Conservation (phyloP, 2,113 vertebrate genomes). For the Halichoerus grypus region DNA sequence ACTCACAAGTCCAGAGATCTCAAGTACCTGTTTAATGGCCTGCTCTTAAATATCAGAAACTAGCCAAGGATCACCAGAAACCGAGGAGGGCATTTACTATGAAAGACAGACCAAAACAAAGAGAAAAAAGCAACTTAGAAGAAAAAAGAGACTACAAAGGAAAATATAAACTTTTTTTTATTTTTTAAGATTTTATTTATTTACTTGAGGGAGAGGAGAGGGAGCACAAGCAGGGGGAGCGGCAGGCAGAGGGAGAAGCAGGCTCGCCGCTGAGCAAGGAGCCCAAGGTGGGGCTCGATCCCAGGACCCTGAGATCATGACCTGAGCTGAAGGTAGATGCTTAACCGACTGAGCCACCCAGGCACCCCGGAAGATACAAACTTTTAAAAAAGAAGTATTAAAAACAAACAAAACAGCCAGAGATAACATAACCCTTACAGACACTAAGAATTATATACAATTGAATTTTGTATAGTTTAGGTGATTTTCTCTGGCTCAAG, state of each 20-base stretch:
- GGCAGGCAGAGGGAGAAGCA: no score
- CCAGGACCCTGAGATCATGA: no score
- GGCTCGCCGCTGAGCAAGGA: no score
- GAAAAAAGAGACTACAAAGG: background rate
- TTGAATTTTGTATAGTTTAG: background rate
- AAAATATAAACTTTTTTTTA: background rate
- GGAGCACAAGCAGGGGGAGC: no score
- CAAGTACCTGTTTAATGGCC: background rate
- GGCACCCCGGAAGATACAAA: background rate
- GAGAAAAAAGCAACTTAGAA: background rate
- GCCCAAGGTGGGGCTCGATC: no score
- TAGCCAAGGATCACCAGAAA: background rate
- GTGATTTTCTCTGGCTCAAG: conserved; percentile 40
- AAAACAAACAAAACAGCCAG: background rate
- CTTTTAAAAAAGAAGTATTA: background rate
- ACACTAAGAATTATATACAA: background rate
- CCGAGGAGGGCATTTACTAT: background rate
- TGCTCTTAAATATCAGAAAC: background rate
- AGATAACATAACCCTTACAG: background rate
- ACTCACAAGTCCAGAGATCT: background rate
- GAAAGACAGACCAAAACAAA: background rate
- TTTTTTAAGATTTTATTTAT: no score
- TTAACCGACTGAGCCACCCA: no score
- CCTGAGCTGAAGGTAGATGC: no score
- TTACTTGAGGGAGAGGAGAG: no score